Evolutionary conservation across 2,888 invertebrate species (phyloP), one percentile per base, ranked within the genome.

Genomic region (Trissolcus japonicus): DNA sequence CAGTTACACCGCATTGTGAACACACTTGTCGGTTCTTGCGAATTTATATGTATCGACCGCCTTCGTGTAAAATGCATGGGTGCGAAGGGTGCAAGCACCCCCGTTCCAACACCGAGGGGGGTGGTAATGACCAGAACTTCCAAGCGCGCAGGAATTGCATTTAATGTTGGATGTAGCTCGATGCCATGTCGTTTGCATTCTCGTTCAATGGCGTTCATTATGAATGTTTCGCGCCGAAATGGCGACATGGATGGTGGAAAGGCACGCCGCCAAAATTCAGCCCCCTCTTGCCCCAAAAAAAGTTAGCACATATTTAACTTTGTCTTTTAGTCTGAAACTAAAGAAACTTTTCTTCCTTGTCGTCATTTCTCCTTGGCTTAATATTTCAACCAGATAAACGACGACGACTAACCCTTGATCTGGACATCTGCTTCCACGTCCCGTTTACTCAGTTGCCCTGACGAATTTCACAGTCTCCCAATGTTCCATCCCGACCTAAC

Each of bases 21-120:
- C 11, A 51, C 51, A 19, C 16, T 46, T n/a, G n/a, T 46, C 17
- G 19, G 63, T 65, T 72, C 60, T 53, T 68, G 65, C 25, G 79
- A 79, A 78, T 82, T 79, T 76, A 78, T 79, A 79, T 82, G 81
- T 86, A 86, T 87, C 86, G 86, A 86, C 86, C 85, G 85, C 82
- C 50, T 6, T 78, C 73, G 79, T 81, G 81, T 83, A 83, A 84
- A 85, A 81, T 84, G 82, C 80, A 82, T 81, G 83, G 71, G 78
- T 80, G 76, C 77, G 82, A 84, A 82, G 83, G 83, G 83, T 83
- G 83, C 81, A 84, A 55, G 76, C 69, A 78, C 77, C 73, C 80
- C 80, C 43, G 43, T 43, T 14, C 76, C 77, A 76, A 78, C 80
- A 80, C 77, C 76, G 81, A 77, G 74, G 77, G 76, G 78, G 82